Base-by-base conservation (phyloP, 2,113 vertebrate species). In the Megalops atlanticus region DNA sequence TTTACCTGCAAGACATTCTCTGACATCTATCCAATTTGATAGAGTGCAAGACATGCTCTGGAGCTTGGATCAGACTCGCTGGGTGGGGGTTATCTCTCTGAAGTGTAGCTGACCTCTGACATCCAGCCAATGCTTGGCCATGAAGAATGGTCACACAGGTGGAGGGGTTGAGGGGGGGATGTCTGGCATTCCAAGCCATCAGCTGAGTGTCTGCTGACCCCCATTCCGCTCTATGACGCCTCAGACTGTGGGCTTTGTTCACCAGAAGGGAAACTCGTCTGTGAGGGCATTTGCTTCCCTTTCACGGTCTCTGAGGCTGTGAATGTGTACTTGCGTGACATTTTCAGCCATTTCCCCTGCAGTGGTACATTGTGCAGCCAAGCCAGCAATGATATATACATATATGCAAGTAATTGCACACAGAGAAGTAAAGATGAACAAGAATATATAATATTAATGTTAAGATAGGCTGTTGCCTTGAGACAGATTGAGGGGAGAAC, bases 221-320 rank as follows among this genome's bases (percentile, higher is more conserved):
- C 47, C 49, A 54, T 54, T 54, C 49, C 18, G 49, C 49, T 24
- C 18, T 21, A 21, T 11, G 49, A 2, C 49, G 18, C 49, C 49
- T 54, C 49, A 54, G 16, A 54, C 49, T 4, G 16, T 52, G 2
- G 5, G 5, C 5, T 10, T 10, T 10, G n/a, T 2, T 64, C n/a
- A 11, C 4, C 58, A 64, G 58, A 64, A 64, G n/a, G 58, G 58
- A 64, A 64, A 24, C n/a, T 64, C 10, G 58, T 64, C 24, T 1
- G 58, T 8, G 58, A 10, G 31, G n/a, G n/a, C 6, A n/a, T 4
- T 0, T n/a, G 24, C n/a, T 64, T n/a, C n/a, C 24, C n/a, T 64
- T 31, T 64, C 58, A 64, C n/a, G n/a, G 18, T 64, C 58, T 64
- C 58, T 27, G 58, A n/a, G 58, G 58, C n/a, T 64, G 58, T 64